Percentiles rank a stretch among this genome's conserved stretches.
phyloP scores from a whole-genome alignment of 1,140 invertebrate genomes.

The Polyergus mexicanus region DNA sequence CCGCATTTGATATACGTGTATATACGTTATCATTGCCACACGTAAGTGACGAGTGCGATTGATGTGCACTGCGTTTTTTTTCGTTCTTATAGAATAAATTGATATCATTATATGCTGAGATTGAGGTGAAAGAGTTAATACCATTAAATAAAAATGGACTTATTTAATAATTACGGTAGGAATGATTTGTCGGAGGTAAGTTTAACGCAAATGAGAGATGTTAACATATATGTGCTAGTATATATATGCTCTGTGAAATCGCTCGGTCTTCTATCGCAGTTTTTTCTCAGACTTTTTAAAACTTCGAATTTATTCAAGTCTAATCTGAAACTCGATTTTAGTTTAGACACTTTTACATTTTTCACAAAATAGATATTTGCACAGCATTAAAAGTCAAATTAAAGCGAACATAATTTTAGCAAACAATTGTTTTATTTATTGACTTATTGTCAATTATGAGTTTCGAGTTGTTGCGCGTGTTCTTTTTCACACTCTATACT shows the following conservation, averaged over 20 bases:
- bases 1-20: background rate
- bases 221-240: background rate
- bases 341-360: too few relatives aligned
- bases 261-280: too few relatives aligned
- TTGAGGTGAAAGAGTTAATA: conserved; percentile 5
- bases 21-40: background rate
- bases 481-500: too few relatives aligned
- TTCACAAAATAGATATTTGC: too few relatives aligned
- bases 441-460: too few relatives aligned
- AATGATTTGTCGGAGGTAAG: conserved; percentile 77
- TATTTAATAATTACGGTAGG: conserved; percentile 73
- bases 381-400: too few relatives aligned
- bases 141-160: conserved; percentile 67
- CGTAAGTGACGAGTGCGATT: background rate
- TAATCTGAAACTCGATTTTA: too few relatives aligned
- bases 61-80: background rate
- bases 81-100: background rate
- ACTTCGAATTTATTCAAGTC: too few relatives aligned
- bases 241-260: background rate
- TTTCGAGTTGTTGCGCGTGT: too few relatives aligned
- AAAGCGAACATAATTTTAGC: too few relatives aligned
- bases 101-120: conserved; percentile 19
- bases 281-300: too few relatives aligned
- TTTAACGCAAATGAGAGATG: conserved; percentile 5
- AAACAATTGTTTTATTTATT: too few relatives aligned